Evolutionary conservation across 1,140 invertebrate genomes (phyloP), one percentile per base, ranked within the genome.

Genomic region (Dolichoris vasculosae): DNA sequence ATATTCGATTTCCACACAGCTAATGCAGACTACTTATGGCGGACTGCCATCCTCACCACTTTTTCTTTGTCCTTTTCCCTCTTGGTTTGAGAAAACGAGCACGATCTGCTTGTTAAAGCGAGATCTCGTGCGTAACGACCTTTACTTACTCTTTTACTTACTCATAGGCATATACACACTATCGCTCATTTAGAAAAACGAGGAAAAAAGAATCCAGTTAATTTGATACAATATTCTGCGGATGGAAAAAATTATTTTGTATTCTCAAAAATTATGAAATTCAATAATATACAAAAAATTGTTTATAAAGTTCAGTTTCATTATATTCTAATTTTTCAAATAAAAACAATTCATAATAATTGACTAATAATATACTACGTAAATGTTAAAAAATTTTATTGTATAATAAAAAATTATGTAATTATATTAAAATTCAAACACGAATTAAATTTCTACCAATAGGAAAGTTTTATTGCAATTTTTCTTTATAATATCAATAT

Each of bases 111-210:
- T 80, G 85, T 89, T 89, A 88, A 88, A 83, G 64, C 83, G 81
- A 81, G 71, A 85, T 87, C 86, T 86, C 87, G 55, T 83, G 87
- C 86, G 86, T 88, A 85, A 88, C 87, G 84, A 80, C 83, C 71
- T 84, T 84, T 69, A 69, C 64, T 38, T 46, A n/a, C 55, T 51
- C 55, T 82, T 40, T 71, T 43, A 46, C 40, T 75, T 59, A 67
- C 4, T 78, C 35, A 40, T 46, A 35, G 40, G 48, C 30, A 23
- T 30, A 35, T 38, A 26, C 32, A 38, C 64, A 17, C 30, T 82
- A 40, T 43, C 20, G 4, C 40, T 69, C 78, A 4, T 9, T 64
- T 40, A 0, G 46, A 80, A 80, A 80, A 64, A 67, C n/a, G n/a
- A 38, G 43, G 13, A 46, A 46, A 51, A 17, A 51, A 46, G 6